Evolutionary conservation across 2,888 invertebrate genomes (phyloP), one percentile per base, ranked within the genome.

Genomic region (Platynereis dumerilii): DNA sequence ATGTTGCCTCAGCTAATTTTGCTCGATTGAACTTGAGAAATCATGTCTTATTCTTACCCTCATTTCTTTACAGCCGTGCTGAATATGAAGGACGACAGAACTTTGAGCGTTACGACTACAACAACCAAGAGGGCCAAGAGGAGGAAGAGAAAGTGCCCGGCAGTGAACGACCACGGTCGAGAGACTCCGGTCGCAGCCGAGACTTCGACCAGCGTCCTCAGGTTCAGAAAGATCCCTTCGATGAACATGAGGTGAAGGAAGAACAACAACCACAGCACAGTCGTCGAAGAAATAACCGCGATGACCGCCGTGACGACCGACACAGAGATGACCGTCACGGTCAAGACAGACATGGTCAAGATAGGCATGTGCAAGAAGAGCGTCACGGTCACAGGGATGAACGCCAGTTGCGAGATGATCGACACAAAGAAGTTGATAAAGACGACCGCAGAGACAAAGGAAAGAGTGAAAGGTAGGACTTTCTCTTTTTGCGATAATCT

Each of bases 151-250:
- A 0, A 44, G n/a, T 24, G 54, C 39, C 54, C 1, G 48, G 3
- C 3, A 48, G 5, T n/a, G 48, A 48, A n/a, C n/a, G 60, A 10
- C 34, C 39, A 1, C 5, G 24, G 20, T 54, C 29, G 28, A 29
- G 61, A 20, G 61, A 61, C 24, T 61, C 61, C 12, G 39, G 53
- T 20, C 53, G 61, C 5, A 34, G 34, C 34, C 5, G 34, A 34
- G 34, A 34, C 34, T 34, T 34, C 1, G 60, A 60, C 27, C 45
- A 42, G 12, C 44, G 45, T 5, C 73, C 76, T 0, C 66, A 74
- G 10, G 67, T 77, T 26, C 79, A 79, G 65, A 76, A 78, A 71
- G 83, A 83, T 73, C 77, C 80, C 7, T 81, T 82, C 75, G 83
- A 83, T 55, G 65, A 65, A 10, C 45, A 65, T 26, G 45, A 57